phyloP scores from a whole-genome alignment of 23 tunicate species.

The Trididemnum nubilum region DNA sequence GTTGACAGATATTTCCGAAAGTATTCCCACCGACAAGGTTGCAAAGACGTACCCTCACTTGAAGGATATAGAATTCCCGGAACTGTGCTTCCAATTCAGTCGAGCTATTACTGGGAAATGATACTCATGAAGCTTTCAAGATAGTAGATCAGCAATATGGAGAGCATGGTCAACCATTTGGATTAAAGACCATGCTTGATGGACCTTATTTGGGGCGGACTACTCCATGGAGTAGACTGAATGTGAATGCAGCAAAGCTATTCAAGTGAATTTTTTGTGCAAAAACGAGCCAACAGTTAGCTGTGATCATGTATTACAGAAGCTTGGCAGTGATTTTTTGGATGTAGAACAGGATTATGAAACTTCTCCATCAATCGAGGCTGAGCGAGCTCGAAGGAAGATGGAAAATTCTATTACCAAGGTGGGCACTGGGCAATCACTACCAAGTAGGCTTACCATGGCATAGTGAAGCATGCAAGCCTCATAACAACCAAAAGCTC shows the following conservation, averaged over 20 bases:
- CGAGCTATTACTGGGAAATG: background rate
- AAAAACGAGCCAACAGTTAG: background rate
- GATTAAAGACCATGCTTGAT: background rate
- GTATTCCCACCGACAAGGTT: background rate
- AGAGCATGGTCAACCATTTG: slow-evolving; percentile 24
- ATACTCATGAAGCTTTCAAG: background rate
- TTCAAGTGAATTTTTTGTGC: slow-evolving; percentile 14
- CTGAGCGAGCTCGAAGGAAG: background rate
- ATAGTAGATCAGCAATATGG: no score
- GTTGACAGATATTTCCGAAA: background rate
- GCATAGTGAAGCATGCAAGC: background rate
- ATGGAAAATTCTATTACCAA: background rate
- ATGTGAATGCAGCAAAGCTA: background rate
- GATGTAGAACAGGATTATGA: no score
- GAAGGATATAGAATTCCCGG: background rate
- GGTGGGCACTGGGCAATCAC: background rate
- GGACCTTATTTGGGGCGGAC: slow-evolving; percentile 11
- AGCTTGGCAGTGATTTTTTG: background rate
- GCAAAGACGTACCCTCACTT: background rate
- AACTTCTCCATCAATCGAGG: background rate
- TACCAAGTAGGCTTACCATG: slow-evolving; percentile 13
- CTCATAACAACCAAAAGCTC: background rate
- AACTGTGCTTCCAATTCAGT: background rate
- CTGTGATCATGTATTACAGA: no score
- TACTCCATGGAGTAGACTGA: background rate